phyloP scores from a whole-genome alignment of 1,140 invertebrate genomes.

The Spodoptera frugiperda region DNA sequence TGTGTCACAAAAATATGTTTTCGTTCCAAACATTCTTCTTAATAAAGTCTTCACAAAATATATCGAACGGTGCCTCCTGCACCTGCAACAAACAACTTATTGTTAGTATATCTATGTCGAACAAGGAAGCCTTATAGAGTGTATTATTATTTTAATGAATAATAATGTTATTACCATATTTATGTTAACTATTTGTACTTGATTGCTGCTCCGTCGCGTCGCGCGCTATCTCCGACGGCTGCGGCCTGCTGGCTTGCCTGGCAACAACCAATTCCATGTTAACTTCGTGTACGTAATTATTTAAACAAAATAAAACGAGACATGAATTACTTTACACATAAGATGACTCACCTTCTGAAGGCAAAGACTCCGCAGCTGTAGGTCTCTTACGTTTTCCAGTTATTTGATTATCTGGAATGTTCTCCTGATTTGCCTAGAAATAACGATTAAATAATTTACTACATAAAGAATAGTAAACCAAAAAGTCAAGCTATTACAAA shows the following conservation, averaged over 20 bases:
- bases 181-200: constrained; percentile 37
- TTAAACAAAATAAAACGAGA: too few species aligned
- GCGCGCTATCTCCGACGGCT: constrained; percentile 32
- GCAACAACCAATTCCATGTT: neutral
- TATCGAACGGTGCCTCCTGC: neutral
- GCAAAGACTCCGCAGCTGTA: constrained; percentile 15
- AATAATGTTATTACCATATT: constrained; percentile 2
- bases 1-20: neutral
- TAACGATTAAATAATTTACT: neutral
- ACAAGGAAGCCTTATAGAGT: neutral
- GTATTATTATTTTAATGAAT: neutral
- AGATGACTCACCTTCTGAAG: constrained; percentile 4
- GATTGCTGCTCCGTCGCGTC: neutral
- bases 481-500: too few species aligned
- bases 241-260: constrained; percentile 20
- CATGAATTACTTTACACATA: neutral
- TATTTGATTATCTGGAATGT: constrained; percentile 1
- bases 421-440: neutral
- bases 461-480: too few species aligned
- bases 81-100: neutral
- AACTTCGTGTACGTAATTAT: too few species aligned
- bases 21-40: neutral
- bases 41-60: constrained; percentile 23
- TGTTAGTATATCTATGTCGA: neutral
- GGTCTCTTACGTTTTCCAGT: constrained; percentile 45